Evolutionary conservation across 2,113 vertebrate species (phyloP).

Genomic region (Pygoscelis adeliae): DNA sequence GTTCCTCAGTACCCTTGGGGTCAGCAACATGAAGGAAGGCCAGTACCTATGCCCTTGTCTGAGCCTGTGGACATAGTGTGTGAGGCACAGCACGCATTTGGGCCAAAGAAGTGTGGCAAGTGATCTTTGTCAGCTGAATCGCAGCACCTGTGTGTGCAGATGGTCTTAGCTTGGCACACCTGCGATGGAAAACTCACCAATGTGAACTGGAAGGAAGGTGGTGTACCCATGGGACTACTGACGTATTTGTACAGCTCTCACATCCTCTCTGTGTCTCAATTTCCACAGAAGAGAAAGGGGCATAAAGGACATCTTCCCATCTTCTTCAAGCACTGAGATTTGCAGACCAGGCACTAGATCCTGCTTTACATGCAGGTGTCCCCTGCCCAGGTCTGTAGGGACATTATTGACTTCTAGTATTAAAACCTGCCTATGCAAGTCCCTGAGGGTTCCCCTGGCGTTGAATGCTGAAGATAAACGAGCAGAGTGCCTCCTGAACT

Average conservation of each 20-base stretch:
- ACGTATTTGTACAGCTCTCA: background rate
- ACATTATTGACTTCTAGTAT: background rate
- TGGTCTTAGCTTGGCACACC: background rate
- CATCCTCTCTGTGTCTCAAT: slow-evolving; percentile 6
- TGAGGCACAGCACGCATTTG: background rate
- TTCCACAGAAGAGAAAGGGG: background rate
- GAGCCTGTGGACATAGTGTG: background rate
- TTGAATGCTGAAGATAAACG: background rate
- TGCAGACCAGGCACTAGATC: background rate
- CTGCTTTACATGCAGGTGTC: background rate
- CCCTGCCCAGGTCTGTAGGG: background rate
- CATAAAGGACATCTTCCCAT: background rate
- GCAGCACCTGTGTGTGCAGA: background rate
- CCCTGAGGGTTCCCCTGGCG: background rate
- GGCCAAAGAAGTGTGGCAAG: background rate
- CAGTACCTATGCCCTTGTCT: background rate
- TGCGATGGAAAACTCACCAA: background rate
- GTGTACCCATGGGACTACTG: fast-evolving
- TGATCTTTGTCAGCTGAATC: background rate
- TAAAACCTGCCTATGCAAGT: background rate
- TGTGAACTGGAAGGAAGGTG: background rate
- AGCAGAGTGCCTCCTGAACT: background rate
- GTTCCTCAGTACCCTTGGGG: background rate
- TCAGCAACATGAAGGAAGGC: background rate
- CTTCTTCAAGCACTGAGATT: background rate